phyloP scores from a whole-genome alignment of 2,797 vertebrate genomes.

The Phrynocephalus forsythii region DNA sequence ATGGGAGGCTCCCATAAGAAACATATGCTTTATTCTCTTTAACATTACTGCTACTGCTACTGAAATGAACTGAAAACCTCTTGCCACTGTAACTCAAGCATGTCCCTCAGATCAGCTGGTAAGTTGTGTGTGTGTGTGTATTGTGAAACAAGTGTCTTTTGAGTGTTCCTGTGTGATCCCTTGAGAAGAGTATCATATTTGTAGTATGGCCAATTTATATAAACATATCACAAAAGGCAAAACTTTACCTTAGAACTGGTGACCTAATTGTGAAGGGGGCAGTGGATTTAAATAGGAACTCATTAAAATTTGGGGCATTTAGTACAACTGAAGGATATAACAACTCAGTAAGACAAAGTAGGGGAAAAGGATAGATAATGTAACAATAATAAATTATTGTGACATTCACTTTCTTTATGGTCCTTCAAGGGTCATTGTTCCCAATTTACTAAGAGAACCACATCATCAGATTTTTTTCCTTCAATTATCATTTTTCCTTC shows the following conservation, averaged over 20 bases:
- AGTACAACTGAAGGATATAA: conserved; percentile 72
- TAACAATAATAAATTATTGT: conserved; percentile 89
- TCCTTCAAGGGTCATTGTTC: conserved; percentile 89
- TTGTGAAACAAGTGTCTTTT: conserved; percentile 26
- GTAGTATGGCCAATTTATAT: conserved; percentile 40
- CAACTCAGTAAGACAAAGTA: conserved; percentile 79
- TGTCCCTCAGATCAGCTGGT: background rate
- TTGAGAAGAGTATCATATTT: conserved; percentile 37
- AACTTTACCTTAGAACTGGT: conserved; percentile 37
- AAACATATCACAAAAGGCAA: conserved; percentile 14
- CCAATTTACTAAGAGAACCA: conserved; percentile 87
- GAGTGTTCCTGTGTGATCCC: background rate
- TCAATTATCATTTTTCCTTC: conserved; percentile 80
- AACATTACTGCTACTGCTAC: background rate
- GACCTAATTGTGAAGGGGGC: conserved; percentile 28
- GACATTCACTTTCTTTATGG: conserved; percentile 87
- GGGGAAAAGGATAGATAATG: conserved; percentile 83
- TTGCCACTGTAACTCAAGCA: background rate
- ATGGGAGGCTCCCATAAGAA: background rate
- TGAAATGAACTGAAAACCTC: background rate
- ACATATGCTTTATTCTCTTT: background rate
- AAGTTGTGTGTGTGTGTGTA: background rate
- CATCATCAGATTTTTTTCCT: conserved; percentile 84
- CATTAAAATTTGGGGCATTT: conserved; percentile 75
- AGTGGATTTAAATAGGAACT: conserved; percentile 62